phyloP scores from a whole-genome alignment of 2,888 invertebrate genomes.

The Hylaea fasciaria region DNA sequence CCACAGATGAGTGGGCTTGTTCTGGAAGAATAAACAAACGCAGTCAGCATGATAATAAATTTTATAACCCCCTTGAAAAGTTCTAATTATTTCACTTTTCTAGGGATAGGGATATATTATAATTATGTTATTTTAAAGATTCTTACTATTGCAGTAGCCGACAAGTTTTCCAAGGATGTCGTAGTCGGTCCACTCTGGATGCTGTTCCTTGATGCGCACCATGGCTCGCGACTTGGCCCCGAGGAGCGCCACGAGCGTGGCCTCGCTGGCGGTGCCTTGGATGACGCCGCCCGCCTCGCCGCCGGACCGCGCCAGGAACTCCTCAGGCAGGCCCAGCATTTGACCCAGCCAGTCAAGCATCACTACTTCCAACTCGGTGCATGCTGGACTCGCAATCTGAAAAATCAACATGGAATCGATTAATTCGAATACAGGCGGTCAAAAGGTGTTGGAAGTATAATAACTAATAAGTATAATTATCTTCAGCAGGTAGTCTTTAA shows the following conservation, averaged over 20 bases:
- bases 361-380: constrained; percentile 97
- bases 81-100: too few species aligned
- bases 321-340: constrained; percentile 93
- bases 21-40: constrained; percentile 71
- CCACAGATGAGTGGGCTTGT: constrained; percentile 97
- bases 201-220: constrained; percentile 87
- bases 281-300: constrained; percentile 96
- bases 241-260: constrained; percentile 95
- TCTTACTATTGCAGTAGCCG: constrained; percentile 93
- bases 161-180: constrained; percentile 92
- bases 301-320: constrained; percentile 93
- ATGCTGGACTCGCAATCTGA: constrained; percentile 96
- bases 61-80: not conserved
- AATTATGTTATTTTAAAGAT: not conserved
- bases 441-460: too few species aligned
- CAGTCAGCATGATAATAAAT: not conserved
- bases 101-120: too few species aligned
- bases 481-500: too few species aligned
- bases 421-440: too few species aligned
- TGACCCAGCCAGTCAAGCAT: constrained; percentile 98
- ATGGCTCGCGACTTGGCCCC: constrained; percentile 93
- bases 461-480: not conserved
- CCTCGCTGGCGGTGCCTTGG: constrained; percentile 97
- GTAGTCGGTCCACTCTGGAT: constrained; percentile 90
- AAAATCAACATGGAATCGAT: constrained; percentile 38